Conservation (phyloP, 1,140 invertebrate species). For the Panagrolaimus sp. region DNA sequence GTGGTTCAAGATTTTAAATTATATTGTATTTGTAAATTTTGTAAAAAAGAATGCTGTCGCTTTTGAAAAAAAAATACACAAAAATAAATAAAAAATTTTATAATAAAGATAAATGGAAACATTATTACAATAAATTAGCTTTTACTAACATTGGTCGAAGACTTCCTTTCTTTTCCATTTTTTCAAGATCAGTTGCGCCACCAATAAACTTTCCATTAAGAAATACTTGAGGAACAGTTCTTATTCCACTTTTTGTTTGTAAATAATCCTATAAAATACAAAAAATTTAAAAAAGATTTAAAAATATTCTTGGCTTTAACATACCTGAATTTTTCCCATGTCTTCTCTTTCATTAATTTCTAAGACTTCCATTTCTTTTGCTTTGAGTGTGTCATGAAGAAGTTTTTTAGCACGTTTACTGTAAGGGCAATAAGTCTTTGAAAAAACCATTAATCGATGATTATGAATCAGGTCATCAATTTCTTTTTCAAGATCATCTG, state of each 20-base stretch:
- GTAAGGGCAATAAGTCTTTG: constrained; percentile 9
- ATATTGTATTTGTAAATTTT: no score
- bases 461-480: constrained; percentile 2
- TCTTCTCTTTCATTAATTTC: constrained; percentile 6
- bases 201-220: constrained; percentile 5
- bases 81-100: no score
- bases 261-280: constrained; percentile 4
- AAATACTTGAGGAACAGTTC: constrained; percentile 12
- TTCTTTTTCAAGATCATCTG: neutral
- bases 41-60: no score
- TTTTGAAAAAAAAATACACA: no score
- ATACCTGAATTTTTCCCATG: constrained; percentile 12
- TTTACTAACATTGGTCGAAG: neutral
- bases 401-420: constrained; percentile 3
- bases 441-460: constrained; percentile 2
- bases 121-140: neutral
- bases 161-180: neutral
- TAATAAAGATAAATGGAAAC: no score
- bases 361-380: neutral
- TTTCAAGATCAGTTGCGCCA: neutral
- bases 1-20: no score
- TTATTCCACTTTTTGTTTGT: neutral
- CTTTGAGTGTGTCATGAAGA: neutral
- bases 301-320: no score
- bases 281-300: neutral